Evolutionary conservation across 92 coral and sea anemone genomes (phyloP).

Genomic region (Heliopora coerulea): DNA sequence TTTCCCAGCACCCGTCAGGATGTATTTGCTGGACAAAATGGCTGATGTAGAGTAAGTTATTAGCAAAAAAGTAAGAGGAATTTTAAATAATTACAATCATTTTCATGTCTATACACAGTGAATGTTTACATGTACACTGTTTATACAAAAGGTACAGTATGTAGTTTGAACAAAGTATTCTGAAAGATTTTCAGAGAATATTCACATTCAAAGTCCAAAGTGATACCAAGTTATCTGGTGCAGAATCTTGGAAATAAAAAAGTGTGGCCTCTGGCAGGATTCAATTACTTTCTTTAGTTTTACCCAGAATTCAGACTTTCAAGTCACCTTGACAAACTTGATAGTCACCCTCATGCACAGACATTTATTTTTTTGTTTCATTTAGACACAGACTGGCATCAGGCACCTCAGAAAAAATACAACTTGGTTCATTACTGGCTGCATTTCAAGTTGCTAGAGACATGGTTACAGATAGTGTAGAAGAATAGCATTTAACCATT

Average conservation of each 20-base stretch:
- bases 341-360: too few relatives aligned
- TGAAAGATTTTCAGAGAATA: too few relatives aligned
- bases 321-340: too few relatives aligned
- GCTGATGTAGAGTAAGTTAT: constrained; percentile 94
- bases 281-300: too few relatives aligned
- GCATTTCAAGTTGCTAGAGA: constrained; percentile 99
- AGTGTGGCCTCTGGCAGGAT: too few relatives aligned
- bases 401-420: constrained; percentile 92
- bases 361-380: neutral
- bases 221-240: too few relatives aligned
- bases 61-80: neutral
- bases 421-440: constrained; percentile 83
- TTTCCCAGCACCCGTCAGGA: constrained; percentile 75
- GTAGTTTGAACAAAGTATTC: neutral
- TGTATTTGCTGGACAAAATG: constrained; percentile 87
- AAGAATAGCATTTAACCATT: neutral
- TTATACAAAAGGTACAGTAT: neutral
- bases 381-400: constrained; percentile 90
- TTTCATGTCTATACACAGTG: too few relatives aligned
- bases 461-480: constrained; percentile 65
- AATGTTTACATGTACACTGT: too few relatives aligned
- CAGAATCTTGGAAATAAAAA: too few relatives aligned
- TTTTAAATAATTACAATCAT: too few relatives aligned
- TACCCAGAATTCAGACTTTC: too few relatives aligned
- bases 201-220: too few relatives aligned